Base-by-base conservation (phyloP, 1,140 invertebrate species). In the Penaeus chinensis region DNA sequence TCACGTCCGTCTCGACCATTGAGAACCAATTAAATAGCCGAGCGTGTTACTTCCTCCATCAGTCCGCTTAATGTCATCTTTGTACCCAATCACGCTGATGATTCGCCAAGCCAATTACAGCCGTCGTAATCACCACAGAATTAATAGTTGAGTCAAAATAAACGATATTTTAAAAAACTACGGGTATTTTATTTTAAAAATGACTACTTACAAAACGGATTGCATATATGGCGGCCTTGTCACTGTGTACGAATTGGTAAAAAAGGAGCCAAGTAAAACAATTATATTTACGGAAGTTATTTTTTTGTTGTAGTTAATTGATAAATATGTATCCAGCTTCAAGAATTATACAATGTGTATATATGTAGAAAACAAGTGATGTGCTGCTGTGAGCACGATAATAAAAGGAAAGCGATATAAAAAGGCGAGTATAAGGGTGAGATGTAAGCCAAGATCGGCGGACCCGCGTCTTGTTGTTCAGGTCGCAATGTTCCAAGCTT, bases 11-110 rank as follows among this genome's bases (percentile, higher is more conserved):
- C 66, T 32, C 76, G 20, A 62, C 84, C 84, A 85, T 85, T 85
- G 84, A 79, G 84, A 85, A 85, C 84, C 84, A 85, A 85, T 85
- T 85, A 85, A 85, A 85, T 85, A 77, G 62, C 84, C 63, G 84
- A 42, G 71, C 62, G 71, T 85, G 74, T 85, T 85, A 62, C 60
- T 65, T 54, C 71, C 24, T 42, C 11, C 54, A 47, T 37, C 24
- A n/a, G 54, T 65, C 84, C 84, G 84, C 84, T 85, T 85, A 65
- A 5, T 78, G 27, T 82, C 63, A 65, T 32, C n/a, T 8, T 24
- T n/a, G 18, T 4, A 24, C 32, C 19, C 74, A 27, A 27, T 77
- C 47, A 13, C 47, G 47, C 47, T 47, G 47, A 47, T 47, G 47
- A 47, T 47, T 47, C 47, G 11, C 47, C 47, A 47, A 47, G 7